Evolutionary conservation across 2,797 vertebrate species (phyloP).

Genomic region (Pitangus sulphuratus): DNA sequence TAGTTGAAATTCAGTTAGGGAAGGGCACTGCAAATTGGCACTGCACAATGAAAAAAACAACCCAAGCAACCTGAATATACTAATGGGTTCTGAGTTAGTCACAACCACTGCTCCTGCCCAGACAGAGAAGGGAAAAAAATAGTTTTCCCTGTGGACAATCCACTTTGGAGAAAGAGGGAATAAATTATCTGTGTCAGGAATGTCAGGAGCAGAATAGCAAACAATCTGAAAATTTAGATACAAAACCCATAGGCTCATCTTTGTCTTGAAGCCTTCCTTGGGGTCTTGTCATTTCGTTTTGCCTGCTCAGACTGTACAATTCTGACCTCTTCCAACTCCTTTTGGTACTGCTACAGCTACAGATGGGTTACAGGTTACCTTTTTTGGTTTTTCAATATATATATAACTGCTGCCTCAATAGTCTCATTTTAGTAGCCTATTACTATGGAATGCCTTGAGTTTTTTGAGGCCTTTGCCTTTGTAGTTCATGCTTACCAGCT

Average conservation of each 20-base stretch:
- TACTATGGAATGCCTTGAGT: neutral
- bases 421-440: neutral
- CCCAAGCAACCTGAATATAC: neutral
- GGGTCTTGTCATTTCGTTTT: neutral
- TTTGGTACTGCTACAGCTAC: neutral
- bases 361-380: neutral
- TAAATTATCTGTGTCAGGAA: fast-evolving
- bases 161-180: neutral
- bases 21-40: neutral
- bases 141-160: neutral
- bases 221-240: neutral
- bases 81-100: neutral
- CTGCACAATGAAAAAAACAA: neutral
- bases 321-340: neutral
- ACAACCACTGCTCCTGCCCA: neutral
- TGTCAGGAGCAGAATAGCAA: neutral
- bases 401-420: neutral
- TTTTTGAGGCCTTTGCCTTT: neutral
- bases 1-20: neutral
- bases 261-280: neutral
- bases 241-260: neutral
- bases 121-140: neutral
- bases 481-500: neutral
- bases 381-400: neutral
- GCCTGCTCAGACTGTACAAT: neutral